Evolutionary conservation across 2,888 invertebrate species (phyloP), one percentile per base, ranked within the genome.

Genomic region (Mythimna ferrago): DNA sequence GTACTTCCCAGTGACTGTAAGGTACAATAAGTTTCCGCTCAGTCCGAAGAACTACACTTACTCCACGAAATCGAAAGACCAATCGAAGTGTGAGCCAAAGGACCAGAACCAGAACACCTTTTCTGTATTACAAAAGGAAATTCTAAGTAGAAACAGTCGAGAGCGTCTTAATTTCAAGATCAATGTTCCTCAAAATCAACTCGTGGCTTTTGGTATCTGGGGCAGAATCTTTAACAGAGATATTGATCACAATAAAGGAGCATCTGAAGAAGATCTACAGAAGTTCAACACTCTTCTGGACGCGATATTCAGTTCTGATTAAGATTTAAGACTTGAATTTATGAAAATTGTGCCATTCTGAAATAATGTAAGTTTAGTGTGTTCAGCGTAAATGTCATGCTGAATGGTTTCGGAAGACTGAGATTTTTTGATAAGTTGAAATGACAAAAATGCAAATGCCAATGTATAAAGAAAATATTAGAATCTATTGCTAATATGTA

Each of bases 1-100:
- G 2, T 97, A 97, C 81, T 96, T 92, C 77, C 97, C 97, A 1
- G 90, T 94, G 44, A 96, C 97, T 0, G 78, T 97, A 2, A 90
- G 93, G 71, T 93, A 93, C 53, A 95, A 93, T 38, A 96, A 97
- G 65, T 94, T 95, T 51, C 97, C 97, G 0, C 85, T 97, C 0
- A 89, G 89, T 10, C 89, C 92, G 0, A 78, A 83, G 10, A 94
- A 95, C 68, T 93, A 90, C 41, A 92, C 93, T 2, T 83, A 66
- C 54, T 72, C 60, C 0, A n/a, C 53, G 0, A 76, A 71, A 57
- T 14, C 48, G 14, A 65, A 67, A 10, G 65, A 79, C n/a, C 71
- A 78, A 63, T 57, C 70, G 6, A 80, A 79, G 26, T 85, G 85
- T 51, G 75, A 71, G 53, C 7, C 51, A 0, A 53, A 68, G 14